Percentiles rank a stretch among this genome's conserved stretches.
Conservation (phyloP, 2,113 vertebrate genomes). For the Furnarius figulus region DNA sequence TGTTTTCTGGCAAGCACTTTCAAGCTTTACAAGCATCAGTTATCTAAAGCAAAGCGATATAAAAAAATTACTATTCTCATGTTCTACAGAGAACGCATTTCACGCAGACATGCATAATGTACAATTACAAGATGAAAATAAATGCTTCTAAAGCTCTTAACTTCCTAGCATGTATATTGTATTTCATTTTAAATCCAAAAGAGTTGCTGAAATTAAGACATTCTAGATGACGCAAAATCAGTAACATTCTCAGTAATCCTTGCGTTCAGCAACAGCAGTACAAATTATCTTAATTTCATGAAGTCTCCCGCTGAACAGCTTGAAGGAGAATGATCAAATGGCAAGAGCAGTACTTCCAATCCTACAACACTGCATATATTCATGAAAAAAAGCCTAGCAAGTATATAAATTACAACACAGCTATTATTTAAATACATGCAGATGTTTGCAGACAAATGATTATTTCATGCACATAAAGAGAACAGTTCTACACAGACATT, state of each 20-base stretch:
- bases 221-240: neutral
- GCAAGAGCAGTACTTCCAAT: neutral
- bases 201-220: neutral
- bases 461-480: neutral
- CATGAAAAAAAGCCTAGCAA: neutral
- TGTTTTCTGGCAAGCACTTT: neutral
- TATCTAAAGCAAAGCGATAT: neutral
- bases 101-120: neutral
- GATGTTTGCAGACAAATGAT: neutral
- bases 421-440: neutral
- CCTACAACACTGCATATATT: neutral
- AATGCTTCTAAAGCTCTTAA: neutral
- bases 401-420: neutral
- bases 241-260: neutral
- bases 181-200: neutral
- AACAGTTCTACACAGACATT: accelerated
- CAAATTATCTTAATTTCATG: neutral
- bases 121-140: neutral
- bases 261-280: neutral
- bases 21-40: neutral
- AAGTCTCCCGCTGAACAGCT: neutral
- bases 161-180: neutral
- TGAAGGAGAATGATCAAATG: neutral
- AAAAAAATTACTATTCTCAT: neutral
- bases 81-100: neutral